phyloP scores from a whole-genome alignment of 2,888 invertebrate genomes.

The Unio delphinus region DNA sequence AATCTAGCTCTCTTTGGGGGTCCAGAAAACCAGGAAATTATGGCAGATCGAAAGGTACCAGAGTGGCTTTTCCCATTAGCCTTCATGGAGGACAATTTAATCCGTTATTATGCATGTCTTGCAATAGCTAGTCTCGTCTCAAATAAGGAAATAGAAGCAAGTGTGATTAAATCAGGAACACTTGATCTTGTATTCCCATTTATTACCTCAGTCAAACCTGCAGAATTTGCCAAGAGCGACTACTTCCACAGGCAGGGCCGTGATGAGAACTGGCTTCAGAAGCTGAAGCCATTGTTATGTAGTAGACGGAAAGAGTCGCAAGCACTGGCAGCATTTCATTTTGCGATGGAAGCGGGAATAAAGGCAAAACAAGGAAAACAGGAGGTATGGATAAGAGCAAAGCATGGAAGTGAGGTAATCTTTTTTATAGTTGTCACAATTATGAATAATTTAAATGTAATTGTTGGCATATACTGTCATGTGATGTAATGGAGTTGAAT shows the following conservation, averaged over 20 bases:
- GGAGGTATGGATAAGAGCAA: constrained; percentile 48
- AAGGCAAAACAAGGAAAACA: constrained; percentile 79
- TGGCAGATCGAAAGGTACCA: constrained; percentile 84
- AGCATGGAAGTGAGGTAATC: not conserved
- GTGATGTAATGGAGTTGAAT: too few relatives aligned
- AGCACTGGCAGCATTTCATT: constrained; percentile 96
- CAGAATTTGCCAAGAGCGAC: constrained; percentile 85
- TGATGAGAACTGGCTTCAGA: constrained; percentile 93
- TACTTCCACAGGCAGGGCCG: constrained; percentile 94
- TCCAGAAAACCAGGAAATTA: constrained; percentile 95
- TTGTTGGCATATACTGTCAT: too few relatives aligned
- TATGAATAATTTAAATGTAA: too few relatives aligned
- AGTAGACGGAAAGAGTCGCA: constrained; percentile 97
- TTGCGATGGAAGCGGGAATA: constrained; percentile 99
- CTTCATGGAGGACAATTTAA: constrained; percentile 91
- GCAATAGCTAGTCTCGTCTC: constrained; percentile 97
- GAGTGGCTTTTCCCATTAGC: constrained; percentile 98
- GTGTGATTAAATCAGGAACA: constrained; percentile 95
- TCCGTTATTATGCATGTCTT: constrained; percentile 92
- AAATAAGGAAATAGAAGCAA: constrained; percentile 97
- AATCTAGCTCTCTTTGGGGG: constrained; percentile 97
- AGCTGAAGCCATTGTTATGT: constrained; percentile 93
- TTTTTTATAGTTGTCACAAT: too few relatives aligned
- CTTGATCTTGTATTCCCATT: constrained; percentile 97
- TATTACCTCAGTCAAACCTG: constrained; percentile 93